phyloP scores from a whole-genome alignment of 2,888 invertebrate species.

The Chaitophorus viminalis region DNA sequence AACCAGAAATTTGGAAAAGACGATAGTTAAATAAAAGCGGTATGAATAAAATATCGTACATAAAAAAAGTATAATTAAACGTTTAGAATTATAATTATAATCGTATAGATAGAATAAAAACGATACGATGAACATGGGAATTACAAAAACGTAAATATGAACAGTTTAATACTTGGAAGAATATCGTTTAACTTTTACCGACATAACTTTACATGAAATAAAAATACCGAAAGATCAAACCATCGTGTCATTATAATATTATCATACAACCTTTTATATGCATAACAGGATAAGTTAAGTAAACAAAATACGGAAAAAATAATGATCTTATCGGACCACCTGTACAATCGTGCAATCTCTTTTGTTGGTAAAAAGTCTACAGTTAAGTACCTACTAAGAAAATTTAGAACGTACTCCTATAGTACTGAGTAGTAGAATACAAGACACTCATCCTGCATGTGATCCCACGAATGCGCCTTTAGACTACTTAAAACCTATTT shows the following conservation, averaged over 20 bases:
- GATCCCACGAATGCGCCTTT: neutral
- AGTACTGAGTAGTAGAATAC: neutral
- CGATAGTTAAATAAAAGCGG: too few species aligned
- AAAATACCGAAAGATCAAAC: neutral
- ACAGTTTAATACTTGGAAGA: neutral
- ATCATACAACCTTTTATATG: neutral
- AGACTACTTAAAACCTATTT: too few species aligned
- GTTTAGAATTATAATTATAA: too few species aligned
- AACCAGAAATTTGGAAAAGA: too few species aligned
- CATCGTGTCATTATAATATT: neutral
- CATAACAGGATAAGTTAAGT: neutral
- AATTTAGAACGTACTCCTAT: neutral
- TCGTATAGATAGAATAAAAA: neutral
- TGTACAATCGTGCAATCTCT: neutral
- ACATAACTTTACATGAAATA: neutral
- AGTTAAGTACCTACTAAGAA: neutral
- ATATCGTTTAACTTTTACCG: neutral
- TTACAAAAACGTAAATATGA: neutral
- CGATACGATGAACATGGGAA: neutral
- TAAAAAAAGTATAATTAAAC: too few species aligned
- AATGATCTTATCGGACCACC: neutral
- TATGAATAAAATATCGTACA: too few species aligned
- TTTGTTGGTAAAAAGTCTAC: neutral
- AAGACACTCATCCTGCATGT: neutral
- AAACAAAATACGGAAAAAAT: neutral